Conservation (phyloP, 2,888 invertebrate genomes). For the Apocheima hispidaria region DNA sequence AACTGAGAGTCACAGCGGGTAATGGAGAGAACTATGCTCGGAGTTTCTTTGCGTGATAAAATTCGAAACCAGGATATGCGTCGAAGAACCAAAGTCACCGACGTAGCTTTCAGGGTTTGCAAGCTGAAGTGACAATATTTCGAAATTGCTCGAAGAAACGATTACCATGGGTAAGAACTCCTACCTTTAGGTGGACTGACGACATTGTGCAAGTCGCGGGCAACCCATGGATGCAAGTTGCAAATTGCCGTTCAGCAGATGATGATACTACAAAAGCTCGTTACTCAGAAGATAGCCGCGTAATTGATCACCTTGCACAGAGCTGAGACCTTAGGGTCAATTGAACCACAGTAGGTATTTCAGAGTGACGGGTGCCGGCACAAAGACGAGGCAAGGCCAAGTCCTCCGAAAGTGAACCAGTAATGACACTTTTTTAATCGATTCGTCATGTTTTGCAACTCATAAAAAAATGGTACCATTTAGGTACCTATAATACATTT, state of each 20-base stretch:
- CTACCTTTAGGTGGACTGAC: not conserved
- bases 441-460: conserved; percentile 53
- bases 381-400: conserved; percentile 67
- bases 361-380: conserved; percentile 47
- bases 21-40: too few species aligned
- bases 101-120: too few species aligned
- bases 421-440: conserved; percentile 63
- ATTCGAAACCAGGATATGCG: too few species aligned
- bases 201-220: too few species aligned
- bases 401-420: conserved; percentile 60
- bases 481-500: conserved; percentile 21
- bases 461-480: conserved; percentile 34
- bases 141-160: too few species aligned
- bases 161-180: too few species aligned
- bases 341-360: conserved; percentile 32
- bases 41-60: too few species aligned
- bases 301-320: conserved; percentile 43
- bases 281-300: conserved; percentile 26
- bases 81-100: too few species aligned
- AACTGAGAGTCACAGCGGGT: too few species aligned
- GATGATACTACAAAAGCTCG: not conserved
- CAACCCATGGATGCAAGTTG: too few species aligned
- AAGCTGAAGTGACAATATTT: too few species aligned
- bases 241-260: not conserved
- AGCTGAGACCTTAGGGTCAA: conserved; percentile 50